A percentile compares a stretch with the other conserved stretches of the same genome.
Conservation (phyloP, 30 jellyfish, hydroid and myxozoan genomes). For the Turritopsis rubra region DNA sequence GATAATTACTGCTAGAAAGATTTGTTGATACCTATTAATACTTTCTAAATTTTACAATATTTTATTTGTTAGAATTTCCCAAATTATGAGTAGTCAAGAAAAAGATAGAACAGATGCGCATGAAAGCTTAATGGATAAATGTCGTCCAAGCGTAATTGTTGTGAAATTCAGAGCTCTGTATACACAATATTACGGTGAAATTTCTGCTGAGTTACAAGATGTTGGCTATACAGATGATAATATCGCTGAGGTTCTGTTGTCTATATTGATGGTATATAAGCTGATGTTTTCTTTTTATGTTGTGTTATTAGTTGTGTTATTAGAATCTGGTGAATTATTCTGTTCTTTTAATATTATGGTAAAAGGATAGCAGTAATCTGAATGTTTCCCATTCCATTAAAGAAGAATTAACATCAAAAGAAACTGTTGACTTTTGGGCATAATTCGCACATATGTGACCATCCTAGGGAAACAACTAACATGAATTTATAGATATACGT, state of each 20-base stretch:
- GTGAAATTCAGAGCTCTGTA: not conserved
- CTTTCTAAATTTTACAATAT: not conserved
- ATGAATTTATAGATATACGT: no score
- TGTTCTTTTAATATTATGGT: not conserved
- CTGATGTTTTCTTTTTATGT: not conserved
- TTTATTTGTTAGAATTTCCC: not conserved
- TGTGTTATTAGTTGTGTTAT: not conserved
- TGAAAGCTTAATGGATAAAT: slow-evolving; percentile 6
- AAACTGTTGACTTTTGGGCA: no score
- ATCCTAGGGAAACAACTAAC: no score
- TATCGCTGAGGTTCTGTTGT: not conserved
- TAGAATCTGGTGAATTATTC: not conserved
- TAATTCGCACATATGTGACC: no score
- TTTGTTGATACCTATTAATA: no score
- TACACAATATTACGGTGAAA: not conserved
- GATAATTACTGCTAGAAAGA: no score
- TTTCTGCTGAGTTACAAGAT: slow-evolving; percentile 5
- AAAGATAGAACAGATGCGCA: slow-evolving; percentile 1
- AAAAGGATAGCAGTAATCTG: no score
- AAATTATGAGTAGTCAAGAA: slow-evolving; percentile 12
- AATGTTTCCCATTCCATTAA: no score
- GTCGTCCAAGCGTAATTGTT: not conserved
- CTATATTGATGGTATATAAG: not conserved
- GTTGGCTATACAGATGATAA: not conserved
- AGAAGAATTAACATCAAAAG: no score